These are phyloP conservation scores for Sporophila hypoxantha DNA, from an alignment of 2,113 vertebrate species.

Conservation along the genomic window DNA sequence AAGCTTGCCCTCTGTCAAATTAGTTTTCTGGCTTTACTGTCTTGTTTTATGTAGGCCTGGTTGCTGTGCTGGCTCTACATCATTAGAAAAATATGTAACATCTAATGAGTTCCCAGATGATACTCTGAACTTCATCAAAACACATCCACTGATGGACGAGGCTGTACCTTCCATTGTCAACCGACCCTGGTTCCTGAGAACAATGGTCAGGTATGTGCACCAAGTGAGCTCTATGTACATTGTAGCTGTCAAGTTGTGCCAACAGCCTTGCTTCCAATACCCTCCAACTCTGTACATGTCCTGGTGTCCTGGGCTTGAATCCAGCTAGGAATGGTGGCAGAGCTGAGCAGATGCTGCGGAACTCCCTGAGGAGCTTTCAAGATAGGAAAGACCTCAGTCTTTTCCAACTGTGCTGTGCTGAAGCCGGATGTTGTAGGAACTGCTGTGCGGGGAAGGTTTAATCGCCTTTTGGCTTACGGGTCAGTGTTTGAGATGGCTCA, in stretches of 20 bases:
- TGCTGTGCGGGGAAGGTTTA: not conserved
- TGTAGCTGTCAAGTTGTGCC: not conserved
- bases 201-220: slow-evolving; percentile 91
- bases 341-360: slow-evolving; percentile 2
- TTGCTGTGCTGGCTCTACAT: slow-evolving; percentile 84
- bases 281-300: slow-evolving; percentile 22
- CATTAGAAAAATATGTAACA: slow-evolving; percentile 83
- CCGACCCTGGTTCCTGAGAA: slow-evolving; percentile 95
- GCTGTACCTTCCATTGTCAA: slow-evolving; percentile 91
- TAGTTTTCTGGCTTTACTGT: not conserved
- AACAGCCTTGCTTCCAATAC: not conserved
- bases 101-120: slow-evolving; percentile 97
- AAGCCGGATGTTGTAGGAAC: slow-evolving; percentile 17
- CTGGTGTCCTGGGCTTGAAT: slow-evolving; percentile 7
- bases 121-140: slow-evolving; percentile 97
- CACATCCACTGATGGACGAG: slow-evolving; percentile 96
- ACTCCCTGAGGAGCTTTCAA: slow-evolving; percentile 8
- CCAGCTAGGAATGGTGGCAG: slow-evolving; percentile 27
- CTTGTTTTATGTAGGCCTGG: slow-evolving; percentile 79
- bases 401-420: not conserved
- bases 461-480: not conserved
- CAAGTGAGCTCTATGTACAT: not conserved
- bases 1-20: slow-evolving; percentile 10
- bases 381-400: not conserved
- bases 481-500: not conserved